These are phyloP conservation scores for Eupithecia abbreviata DNA, from an alignment of 2,888 invertebrate genomes.

Conservation along the genomic window DNA sequence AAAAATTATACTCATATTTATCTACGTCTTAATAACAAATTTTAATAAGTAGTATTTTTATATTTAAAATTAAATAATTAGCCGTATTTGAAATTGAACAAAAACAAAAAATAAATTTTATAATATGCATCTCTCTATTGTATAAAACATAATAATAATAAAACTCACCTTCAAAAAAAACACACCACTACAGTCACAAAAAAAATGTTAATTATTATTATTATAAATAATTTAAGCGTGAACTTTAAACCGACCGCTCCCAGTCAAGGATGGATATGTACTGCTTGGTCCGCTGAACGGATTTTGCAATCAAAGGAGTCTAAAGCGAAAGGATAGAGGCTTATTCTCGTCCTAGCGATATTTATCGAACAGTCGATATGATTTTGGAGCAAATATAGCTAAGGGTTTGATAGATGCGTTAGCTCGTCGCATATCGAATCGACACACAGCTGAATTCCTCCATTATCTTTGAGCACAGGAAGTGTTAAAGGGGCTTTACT, in stretches of 20 bases:
- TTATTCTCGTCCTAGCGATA: neutral
- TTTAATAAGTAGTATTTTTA: too few species aligned
- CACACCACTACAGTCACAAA: neutral
- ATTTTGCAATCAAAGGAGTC: constrained; percentile 17
- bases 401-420: too few species aligned
- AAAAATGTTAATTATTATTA: neutral
- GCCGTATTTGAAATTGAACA: neutral
- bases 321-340: constrained; percentile 1
- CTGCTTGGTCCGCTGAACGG: neutral
- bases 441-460: too few species aligned
- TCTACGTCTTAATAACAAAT: too few species aligned
- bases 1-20: too few species aligned
- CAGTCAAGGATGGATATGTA: neutral
- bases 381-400: too few species aligned
- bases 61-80: neutral
- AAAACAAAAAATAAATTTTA: too few species aligned
- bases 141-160: neutral
- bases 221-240: neutral
- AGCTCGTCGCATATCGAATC: too few species aligned
- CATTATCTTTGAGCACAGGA: too few species aligned
- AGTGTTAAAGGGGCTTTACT: too few species aligned
- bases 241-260: neutral
- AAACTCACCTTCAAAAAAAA: neutral
- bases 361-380: neutral
- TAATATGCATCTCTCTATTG: neutral